These are phyloP conservation scores for Leptinotarsa juncta DNA, from an alignment of 2,888 invertebrate species.

Conservation along the genomic window DNA sequence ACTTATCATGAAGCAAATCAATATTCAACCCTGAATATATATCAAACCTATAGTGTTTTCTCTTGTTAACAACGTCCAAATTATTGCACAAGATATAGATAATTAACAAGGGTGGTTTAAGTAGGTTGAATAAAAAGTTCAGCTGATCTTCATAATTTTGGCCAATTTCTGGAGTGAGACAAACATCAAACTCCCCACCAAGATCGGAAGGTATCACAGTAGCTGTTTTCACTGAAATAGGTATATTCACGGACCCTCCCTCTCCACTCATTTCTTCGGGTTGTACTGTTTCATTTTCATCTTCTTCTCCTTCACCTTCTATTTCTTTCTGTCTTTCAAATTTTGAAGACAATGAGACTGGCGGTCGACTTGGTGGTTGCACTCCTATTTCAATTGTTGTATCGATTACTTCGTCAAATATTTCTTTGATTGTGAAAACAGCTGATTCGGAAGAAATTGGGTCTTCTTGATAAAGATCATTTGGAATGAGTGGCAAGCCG, in stretches of 20 bases:
- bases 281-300: slow-evolving; percentile 55
- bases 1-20: slow-evolving; percentile 52
- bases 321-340: slow-evolving; percentile 35
- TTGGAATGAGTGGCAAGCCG: slow-evolving; percentile 74
- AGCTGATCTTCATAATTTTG: slow-evolving; percentile 59
- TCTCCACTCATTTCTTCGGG: slow-evolving; percentile 45
- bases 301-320: slow-evolving; percentile 42
- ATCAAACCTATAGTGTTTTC: slow-evolving; percentile 59
- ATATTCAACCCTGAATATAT: slow-evolving; percentile 55
- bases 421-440: slow-evolving; percentile 62
- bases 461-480: slow-evolving; percentile 62
- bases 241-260: slow-evolving; percentile 1
- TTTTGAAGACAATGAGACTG: slow-evolving; percentile 47
- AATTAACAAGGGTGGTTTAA: slow-evolving; percentile 64
- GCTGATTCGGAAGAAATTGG: slow-evolving; percentile 63
- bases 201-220: slow-evolving; percentile 46
- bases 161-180: slow-evolving; percentile 50
- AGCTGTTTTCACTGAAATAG: background rate
- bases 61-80: slow-evolving; percentile 67
- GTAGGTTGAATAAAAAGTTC: slow-evolving; percentile 58
- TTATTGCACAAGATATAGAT: slow-evolving; percentile 71
- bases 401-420: slow-evolving; percentile 62
- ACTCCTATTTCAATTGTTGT: slow-evolving; percentile 46
- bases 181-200: slow-evolving; percentile 48
- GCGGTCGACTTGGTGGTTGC: slow-evolving; percentile 44